phyloP scores from a whole-genome alignment of 2,113 vertebrate species.

The Strix uralensis region DNA sequence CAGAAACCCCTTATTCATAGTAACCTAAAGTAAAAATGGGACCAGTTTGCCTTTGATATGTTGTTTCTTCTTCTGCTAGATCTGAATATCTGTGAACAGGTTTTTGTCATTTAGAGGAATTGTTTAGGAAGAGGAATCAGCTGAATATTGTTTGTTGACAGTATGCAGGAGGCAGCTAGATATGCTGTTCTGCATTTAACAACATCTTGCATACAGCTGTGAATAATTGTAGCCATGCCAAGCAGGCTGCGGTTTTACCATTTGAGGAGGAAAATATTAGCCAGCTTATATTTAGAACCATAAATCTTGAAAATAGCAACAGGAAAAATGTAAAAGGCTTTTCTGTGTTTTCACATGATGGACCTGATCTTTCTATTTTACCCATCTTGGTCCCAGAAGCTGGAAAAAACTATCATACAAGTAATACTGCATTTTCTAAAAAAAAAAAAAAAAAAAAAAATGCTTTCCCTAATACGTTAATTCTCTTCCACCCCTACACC shows the following conservation, averaged over 20 bases:
- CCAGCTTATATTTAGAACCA: slow-evolving; percentile 32
- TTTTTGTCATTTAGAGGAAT: neutral
- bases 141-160: slow-evolving; percentile 29
- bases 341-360: neutral
- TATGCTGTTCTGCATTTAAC: slow-evolving; percentile 38
- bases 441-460: neutral
- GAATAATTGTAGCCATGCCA: slow-evolving; percentile 41
- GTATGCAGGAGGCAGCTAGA: slow-evolving; percentile 1
- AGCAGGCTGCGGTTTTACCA: slow-evolving; percentile 5
- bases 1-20: neutral
- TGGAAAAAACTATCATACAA: neutral
- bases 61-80: neutral
- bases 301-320: slow-evolving; percentile 48
- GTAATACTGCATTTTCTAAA: neutral
- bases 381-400: neutral
- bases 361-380: neutral
- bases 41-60: neutral
- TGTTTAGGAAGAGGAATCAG: neutral
- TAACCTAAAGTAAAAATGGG: neutral
- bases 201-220: slow-evolving; percentile 56
- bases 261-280: slow-evolving; percentile 31
- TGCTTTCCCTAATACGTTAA: neutral
- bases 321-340: neutral
- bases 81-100: neutral
- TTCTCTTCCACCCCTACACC: neutral